Evolutionary conservation across 1,140 invertebrate genomes (phyloP), one percentile per base, ranked within the genome.

Genomic region (Drosophila tsacasi): DNA sequence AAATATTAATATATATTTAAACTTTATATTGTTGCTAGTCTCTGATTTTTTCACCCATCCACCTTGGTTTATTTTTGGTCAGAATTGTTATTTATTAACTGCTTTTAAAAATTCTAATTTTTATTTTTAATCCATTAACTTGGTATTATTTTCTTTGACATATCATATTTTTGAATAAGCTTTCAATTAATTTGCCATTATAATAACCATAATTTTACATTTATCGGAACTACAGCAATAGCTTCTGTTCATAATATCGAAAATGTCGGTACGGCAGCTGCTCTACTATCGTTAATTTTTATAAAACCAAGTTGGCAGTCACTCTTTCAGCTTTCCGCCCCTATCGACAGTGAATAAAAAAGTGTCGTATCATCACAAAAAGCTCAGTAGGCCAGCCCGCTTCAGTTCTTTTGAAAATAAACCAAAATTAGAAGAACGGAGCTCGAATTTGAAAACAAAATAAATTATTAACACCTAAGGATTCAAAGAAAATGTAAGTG

Each of bases 331-430:
- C 19, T 17, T 42, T 39, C 30, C 30, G 23, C 62, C 67, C n/a
- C 35, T 39, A 17, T 23, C 27, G 25, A 17, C n/a, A 46, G 39
- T 55, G 23, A 2, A 1, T 17, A 12, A 66, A 68, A 67, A 68
- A 46, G 37, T 71, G 63, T 67, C 44, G 63, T 71, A 25, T 68
- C 67, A 71, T 71, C 32, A 7, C 10, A 23, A 60, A 57, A 37
- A 61, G 64, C 57, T 67, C 57, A 61, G 64, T 17, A 47, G 35
- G 42, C 30, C 55, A 40, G 15, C 49, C 49, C 67, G 67, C 49
- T 23, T 71, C 39, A 55, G 62, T 71, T 57, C 32, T 19, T 55
- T 71, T 47, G 23, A 71, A 68, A 44, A 47, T 47, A 27, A 55
- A 23, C 39, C 67, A 68, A 71, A 71, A 71, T 71, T 69, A 23